Evolutionary conservation across 2,888 invertebrate genomes (phyloP), one percentile per base, ranked within the genome.

Genomic region (Patella caerulea): DNA sequence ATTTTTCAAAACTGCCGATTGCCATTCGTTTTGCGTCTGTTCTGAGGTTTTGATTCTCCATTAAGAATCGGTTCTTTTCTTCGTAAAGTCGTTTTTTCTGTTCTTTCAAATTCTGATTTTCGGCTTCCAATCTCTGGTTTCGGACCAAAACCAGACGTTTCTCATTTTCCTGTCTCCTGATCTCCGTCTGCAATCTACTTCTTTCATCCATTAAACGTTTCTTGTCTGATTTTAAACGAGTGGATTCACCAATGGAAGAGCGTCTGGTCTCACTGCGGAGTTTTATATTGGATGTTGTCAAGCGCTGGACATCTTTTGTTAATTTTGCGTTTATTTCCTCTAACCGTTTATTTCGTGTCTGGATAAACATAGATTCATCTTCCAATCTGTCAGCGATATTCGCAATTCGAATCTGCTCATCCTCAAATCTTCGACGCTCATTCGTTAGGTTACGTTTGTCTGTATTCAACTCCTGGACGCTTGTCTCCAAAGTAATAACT

Each of bases 101-200:
- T n/a, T 85, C 85, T 14, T 84, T 83, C 71, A 88, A 79, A 72
- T 83, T 83, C 24, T 84, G 84, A 74, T 86, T 86, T 72, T 87
- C 86, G 71, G 80, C 77, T 12, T 79, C 76, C 55, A 82, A 59
- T 52, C 78, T 80, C 73, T 78, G 78, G 75, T 76, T 77, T 34
- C 78, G 75, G 69, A 81, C 78, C 29, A 71, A 17, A 70, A 77
- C 55, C 17, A 56, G 74, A 34, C 81, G 71, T 56, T 59, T 78
- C 19, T 81, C 81, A 3, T 71, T 71, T 59, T 81, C 81, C 72
- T 78, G 55, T n/a, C 73, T 69, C 53, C 73, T 59, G 9, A 77
- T 29, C 24, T 73, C 74, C 2, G 77, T 65, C 34, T 54, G 71
- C 4, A 77, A 56, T 29, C 70, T 69, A 52, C 54, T n/a, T 34